A percentile compares a stretch with the other conserved stretches of the same genome.
Evolutionary conservation across 2,888 invertebrate genomes (phyloP).

Genomic region (Scrobipalpa atriplicella): DNA sequence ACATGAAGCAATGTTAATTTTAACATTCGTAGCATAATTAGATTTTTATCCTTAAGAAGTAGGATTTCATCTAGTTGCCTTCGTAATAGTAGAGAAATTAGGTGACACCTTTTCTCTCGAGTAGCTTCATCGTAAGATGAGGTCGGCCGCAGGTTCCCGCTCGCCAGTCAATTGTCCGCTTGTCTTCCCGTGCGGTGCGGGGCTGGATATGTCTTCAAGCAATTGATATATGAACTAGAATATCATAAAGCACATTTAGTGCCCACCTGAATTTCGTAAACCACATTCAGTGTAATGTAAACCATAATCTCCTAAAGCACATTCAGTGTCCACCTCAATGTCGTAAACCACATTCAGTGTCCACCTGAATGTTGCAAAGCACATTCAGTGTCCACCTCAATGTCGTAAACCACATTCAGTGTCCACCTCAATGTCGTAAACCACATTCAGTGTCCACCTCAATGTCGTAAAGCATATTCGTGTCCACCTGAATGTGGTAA

Average conservation of each 20-base stretch:
- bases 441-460: too few relatives aligned
- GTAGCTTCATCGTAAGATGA: conserved; percentile 70
- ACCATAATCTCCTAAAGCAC: too few relatives aligned
- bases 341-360: too few relatives aligned
- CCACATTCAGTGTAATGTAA: too few relatives aligned
- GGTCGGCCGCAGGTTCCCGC: conserved; percentile 61
- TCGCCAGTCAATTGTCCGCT: conserved; percentile 73
- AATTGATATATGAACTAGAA: background rate
- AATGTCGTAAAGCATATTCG: too few relatives aligned
- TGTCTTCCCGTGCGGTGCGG: conserved; percentile 51
- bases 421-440: too few relatives aligned
- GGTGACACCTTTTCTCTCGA: conserved; percentile 78
- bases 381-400: too few relatives aligned
- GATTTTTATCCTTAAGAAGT: conserved; percentile 80
- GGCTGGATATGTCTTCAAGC: conserved; percentile 18
- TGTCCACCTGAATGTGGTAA: too few relatives aligned
- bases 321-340: too few relatives aligned
- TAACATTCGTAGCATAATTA: conserved; percentile 80
- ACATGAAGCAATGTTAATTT: conserved; percentile 81
- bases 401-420: too few relatives aligned
- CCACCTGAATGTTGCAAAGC: too few relatives aligned
- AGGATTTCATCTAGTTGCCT: conserved; percentile 83
- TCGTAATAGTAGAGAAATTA: conserved; percentile 79
- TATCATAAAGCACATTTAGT: background rate
- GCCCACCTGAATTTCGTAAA: background rate